phyloP scores from a whole-genome alignment of 2,888 invertebrate genomes.

The Ectemnius continuus region DNA sequence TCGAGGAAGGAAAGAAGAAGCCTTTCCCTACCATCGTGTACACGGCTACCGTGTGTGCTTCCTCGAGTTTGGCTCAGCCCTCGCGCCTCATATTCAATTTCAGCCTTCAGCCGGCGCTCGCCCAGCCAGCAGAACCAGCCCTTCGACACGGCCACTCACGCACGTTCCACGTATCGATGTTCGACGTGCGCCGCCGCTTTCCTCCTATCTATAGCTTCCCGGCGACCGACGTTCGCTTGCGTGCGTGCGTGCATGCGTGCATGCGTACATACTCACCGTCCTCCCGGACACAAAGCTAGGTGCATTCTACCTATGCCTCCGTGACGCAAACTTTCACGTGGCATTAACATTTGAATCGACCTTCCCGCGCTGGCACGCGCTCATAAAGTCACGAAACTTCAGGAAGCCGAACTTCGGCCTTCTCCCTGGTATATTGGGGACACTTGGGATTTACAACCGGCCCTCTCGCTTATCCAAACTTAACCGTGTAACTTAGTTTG shows the following conservation, averaged over 20 bases:
- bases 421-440: too few relatives aligned
- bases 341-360: not conserved
- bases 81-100: slow-evolving; percentile 72
- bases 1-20: slow-evolving; percentile 64
- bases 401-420: too few relatives aligned
- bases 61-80: slow-evolving; percentile 66
- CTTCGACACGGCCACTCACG: slow-evolving; percentile 56
- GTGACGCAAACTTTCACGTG: slow-evolving; percentile 4
- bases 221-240: slow-evolving; percentile 35
- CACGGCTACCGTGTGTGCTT: slow-evolving; percentile 64
- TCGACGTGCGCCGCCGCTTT: slow-evolving; percentile 33
- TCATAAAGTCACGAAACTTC: too few relatives aligned
- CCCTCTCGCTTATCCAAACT: too few relatives aligned
- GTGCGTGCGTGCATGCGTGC: slow-evolving; percentile 34
- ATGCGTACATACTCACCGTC: slow-evolving; percentile 25
- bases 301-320: slow-evolving; percentile 29
- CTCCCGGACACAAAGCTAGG: slow-evolving; percentile 7
- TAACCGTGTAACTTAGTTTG: too few relatives aligned
- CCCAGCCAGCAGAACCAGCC: slow-evolving; percentile 17
- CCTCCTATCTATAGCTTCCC: not conserved
- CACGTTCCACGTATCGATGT: slow-evolving; percentile 61
- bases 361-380: not conserved
- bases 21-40: slow-evolving; percentile 60
- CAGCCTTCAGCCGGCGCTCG: slow-evolving; percentile 54
- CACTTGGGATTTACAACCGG: too few relatives aligned